These are phyloP conservation scores for Pogonocherus hispidulus DNA, from an alignment of 2,888 invertebrate species.

Conservation along the genomic window DNA sequence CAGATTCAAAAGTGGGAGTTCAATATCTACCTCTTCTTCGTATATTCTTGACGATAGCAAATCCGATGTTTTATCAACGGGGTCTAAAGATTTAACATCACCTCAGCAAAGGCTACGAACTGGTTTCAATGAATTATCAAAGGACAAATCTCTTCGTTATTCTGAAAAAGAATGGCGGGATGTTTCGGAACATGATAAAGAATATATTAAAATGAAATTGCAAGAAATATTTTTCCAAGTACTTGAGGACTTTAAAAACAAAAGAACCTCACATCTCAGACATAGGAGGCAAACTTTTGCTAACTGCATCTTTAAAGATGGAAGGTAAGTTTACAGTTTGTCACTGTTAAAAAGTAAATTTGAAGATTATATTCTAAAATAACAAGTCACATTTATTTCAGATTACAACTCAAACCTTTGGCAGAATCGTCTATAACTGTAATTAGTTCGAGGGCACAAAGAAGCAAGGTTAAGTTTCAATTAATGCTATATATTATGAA, in stretches of 20 bases:
- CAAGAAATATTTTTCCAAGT: conserved; percentile 68
- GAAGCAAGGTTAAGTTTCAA: conserved; percentile 52
- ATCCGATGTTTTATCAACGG: conserved; percentile 46
- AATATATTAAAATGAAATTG: conserved; percentile 66
- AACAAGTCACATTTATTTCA: conserved; percentile 37
- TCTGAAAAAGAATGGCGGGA: conserved; percentile 36
- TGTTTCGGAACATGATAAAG: conserved; percentile 51
- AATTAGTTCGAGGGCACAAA: conserved; percentile 59
- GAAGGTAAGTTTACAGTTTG: conserved; percentile 65
- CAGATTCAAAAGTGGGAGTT: conserved; percentile 39
- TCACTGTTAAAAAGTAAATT: neutral
- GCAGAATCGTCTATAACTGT: conserved; percentile 58
- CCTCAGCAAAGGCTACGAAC: conserved; percentile 36
- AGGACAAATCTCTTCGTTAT: conserved; percentile 51
- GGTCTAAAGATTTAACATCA: conserved; percentile 33
- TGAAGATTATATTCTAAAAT: neutral
- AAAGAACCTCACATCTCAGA: conserved; percentile 44
- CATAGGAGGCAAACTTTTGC: conserved; percentile 63
- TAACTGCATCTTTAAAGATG: conserved; percentile 71
- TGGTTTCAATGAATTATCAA: conserved; percentile 50
- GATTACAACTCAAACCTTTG: conserved; percentile 53
- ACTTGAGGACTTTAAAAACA: conserved; percentile 67
- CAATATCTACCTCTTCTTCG: conserved; percentile 44
- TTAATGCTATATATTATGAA: conserved; percentile 57
- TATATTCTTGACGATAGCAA: conserved; percentile 45